phyloP scores from a whole-genome alignment of 2,113 vertebrate species.

The Gobius niger region DNA sequence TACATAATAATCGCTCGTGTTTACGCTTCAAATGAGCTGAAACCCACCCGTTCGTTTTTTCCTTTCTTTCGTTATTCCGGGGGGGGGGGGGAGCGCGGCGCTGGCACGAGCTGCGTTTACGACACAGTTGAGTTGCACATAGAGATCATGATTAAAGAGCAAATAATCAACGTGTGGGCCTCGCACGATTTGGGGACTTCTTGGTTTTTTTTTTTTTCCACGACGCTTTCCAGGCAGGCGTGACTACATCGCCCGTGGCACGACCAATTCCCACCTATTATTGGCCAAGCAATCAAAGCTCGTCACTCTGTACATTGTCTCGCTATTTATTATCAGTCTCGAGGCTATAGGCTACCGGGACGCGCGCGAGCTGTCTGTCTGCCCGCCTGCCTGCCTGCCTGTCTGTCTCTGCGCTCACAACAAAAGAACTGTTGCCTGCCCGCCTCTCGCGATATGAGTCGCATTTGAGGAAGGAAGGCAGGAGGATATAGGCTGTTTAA shows the following conservation, averaged over 20 bases:
- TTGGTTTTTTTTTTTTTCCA: too few relatives aligned
- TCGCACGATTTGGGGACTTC: background rate
- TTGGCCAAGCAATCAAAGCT: background rate
- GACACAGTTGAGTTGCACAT: background rate
- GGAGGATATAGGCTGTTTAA: constrained; percentile 61
- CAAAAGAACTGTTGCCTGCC: constrained; percentile 1
- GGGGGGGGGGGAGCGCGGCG: too few relatives aligned
- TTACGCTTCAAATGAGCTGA: constrained; percentile 6
- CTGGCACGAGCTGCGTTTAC: background rate
- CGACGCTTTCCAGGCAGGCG: background rate
- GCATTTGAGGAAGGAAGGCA: constrained; percentile 67
- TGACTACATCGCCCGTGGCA: background rate
- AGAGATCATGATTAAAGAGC: background rate
- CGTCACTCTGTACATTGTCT: background rate
- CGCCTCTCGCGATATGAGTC: constrained; percentile 16
- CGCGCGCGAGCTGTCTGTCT: constrained; percentile 18
- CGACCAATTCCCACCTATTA: background rate
- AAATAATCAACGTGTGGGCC: background rate
- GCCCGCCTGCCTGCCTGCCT: constrained; percentile 22
- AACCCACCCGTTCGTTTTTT: constrained; percentile 6
- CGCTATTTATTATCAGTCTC: too few relatives aligned
- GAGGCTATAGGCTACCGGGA: constrained; percentile 32
- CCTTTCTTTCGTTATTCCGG: background rate
- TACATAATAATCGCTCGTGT: constrained; percentile 4
- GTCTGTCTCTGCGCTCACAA: constrained; percentile 34